Percentiles rank a stretch among this genome's conserved stretches.
Evolutionary conservation across 2,113 vertebrate genomes (phyloP).

Genomic region (Corynorhinus townsendii): DNA sequence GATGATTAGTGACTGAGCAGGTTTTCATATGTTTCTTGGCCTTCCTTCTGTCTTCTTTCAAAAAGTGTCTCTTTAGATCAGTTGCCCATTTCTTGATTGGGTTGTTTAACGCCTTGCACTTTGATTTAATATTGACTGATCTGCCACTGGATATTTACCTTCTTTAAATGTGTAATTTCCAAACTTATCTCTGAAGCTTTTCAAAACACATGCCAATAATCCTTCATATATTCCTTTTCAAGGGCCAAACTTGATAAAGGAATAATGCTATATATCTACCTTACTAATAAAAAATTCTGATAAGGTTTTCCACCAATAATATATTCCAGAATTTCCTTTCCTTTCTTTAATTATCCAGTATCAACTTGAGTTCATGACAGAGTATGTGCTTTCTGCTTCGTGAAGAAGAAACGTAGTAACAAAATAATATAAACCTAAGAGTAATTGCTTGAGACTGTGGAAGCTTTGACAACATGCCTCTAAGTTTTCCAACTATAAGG

Average conservation of each 20-base stretch:
- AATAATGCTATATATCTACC: background rate
- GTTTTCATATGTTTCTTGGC: no score
- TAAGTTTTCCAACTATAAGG: background rate
- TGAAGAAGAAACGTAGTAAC: background rate
- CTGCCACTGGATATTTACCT: background rate
- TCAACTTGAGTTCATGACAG: background rate
- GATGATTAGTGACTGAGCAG: no score
- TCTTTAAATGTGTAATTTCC: background rate
- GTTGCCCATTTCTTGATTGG: no score
- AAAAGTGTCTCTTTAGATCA: no score
- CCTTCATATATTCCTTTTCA: background rate
- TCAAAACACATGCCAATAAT: background rate
- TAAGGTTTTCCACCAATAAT: background rate
- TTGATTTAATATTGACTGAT: background rate
- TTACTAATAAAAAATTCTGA: background rate
- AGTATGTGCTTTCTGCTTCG: background rate
- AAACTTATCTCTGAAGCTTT: background rate
- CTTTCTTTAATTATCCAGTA: background rate
- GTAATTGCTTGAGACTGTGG: background rate
- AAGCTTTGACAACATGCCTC: background rate
- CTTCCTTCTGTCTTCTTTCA: no score
- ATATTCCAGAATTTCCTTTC: background rate
- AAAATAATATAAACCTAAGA: background rate
- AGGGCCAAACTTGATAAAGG: background rate
- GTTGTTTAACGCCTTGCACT: background rate